Base-by-base conservation (phyloP, 2,113 vertebrate genomes). In the Oryzias celebensis region DNA sequence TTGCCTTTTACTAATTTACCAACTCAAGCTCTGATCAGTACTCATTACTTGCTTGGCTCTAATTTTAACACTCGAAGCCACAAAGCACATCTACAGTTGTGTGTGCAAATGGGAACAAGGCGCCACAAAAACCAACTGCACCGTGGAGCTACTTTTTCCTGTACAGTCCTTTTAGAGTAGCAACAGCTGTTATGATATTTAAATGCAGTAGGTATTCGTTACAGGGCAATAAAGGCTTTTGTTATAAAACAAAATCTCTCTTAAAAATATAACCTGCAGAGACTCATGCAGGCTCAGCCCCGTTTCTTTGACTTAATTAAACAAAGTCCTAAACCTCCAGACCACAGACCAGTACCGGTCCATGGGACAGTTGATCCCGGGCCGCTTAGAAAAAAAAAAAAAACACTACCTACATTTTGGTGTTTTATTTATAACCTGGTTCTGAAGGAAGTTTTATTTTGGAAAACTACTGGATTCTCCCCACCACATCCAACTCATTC, bases 151-250 rank as follows among this genome's bases (percentile, higher is more conserved):
- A 36, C 8, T 36, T 66, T 59, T 65, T 66, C 78, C 56, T 66
- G 41, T 58, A 63, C 73, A 59, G 48, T 70, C 78, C 69, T 57
- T 57, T 41, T 70, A 59, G 60, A 62, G 62, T 66, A 83, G 74
- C 77, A 52, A 59, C 46, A 54, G 67, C 72, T 71, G 83, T 84
- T 80, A 83, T 83, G 65, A 65, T 77, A 70, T 81, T 80, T 84
- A 82, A 83, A 78, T 65, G 65, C 54, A 61, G 81, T 81, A 82
- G 84, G 83, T 62, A 85, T 72, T 53, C 55, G 73, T 87, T 85
- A 85, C 71, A 66, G 78, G 72, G 57, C 64, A 81, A 73, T 81
- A 68, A 44, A 60, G 77, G 58, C 66, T 80, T 84, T 87, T 83
- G 77, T 76, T 66, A 43, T 62, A 55, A 77, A 89, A 87, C 75